Evolutionary conservation across 1,140 invertebrate species (phyloP).

Genomic region (Protaetia brevitarsis): DNA sequence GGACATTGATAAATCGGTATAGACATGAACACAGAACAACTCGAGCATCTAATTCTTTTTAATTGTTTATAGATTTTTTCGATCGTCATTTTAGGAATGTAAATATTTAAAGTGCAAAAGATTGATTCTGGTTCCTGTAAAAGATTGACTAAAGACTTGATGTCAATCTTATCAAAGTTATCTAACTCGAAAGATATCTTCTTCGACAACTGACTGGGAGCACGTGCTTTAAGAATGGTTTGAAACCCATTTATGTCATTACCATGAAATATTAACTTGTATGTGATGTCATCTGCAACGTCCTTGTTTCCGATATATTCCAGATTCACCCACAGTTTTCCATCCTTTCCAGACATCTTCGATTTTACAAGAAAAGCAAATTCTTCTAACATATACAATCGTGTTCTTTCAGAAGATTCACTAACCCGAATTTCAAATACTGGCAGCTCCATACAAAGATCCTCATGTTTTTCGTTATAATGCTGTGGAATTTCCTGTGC

Average conservation of each 20-base stretch:
- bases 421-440: background rate
- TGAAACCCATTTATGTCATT: background rate
- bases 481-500: background rate
- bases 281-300: background rate
- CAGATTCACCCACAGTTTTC: constrained; percentile 1
- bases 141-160: background rate
- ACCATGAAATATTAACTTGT: constrained; percentile 18
- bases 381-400: background rate
- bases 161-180: background rate
- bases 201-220: background rate
- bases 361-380: constrained; percentile 11
- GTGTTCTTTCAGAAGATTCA: background rate
- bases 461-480: background rate
- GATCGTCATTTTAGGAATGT: background rate
- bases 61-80: background rate
- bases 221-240: constrained; percentile 1
- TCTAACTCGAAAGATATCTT: background rate
- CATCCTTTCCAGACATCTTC: background rate
- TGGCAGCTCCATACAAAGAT: background rate
- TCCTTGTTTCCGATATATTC: constrained; percentile 1
- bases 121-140: background rate
- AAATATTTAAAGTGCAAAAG: background rate
- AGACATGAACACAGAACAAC: background rate
- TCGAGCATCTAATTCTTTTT: background rate
- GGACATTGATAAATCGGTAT: constrained; percentile 2